Percentiles rank a stretch among this genome's conserved stretches.
These are phyloP conservation scores for Polypterus senegalus DNA, from an alignment of 2,113 vertebrate genomes.

Conservation along the genomic window DNA sequence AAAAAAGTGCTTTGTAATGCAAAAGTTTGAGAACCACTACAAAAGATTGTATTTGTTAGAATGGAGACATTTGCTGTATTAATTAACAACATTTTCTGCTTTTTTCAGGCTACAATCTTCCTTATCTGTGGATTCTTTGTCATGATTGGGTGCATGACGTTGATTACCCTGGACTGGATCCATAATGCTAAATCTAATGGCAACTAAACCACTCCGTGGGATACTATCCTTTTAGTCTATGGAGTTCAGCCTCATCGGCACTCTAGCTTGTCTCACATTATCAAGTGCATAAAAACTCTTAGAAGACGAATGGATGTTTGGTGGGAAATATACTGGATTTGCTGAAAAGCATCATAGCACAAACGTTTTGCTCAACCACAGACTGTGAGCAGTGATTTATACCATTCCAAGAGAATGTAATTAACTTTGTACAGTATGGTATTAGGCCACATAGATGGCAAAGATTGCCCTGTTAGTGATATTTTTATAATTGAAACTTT, in stretches of 20 bases:
- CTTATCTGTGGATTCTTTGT: constrained; percentile 69
- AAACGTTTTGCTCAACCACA: constrained; percentile 21
- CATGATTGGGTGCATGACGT: constrained; percentile 75
- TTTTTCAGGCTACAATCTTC: constrained; percentile 69
- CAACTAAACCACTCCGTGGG: constrained; percentile 32
- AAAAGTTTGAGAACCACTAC: too few relatives aligned
- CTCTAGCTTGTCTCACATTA: not conserved
- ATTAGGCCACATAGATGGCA: constrained; percentile 77
- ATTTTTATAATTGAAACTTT: constrained; percentile 52
- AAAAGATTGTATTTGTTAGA: too few relatives aligned
- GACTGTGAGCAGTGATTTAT: constrained; percentile 61
- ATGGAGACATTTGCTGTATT: not conserved
- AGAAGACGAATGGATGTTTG: too few relatives aligned
- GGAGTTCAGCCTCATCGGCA: too few relatives aligned
- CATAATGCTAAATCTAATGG: constrained; percentile 31
- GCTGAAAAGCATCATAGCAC: too few relatives aligned
- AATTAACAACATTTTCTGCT: not conserved
- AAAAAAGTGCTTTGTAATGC: too few relatives aligned
- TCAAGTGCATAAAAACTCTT: not conserved
- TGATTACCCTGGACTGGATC: constrained; percentile 83
- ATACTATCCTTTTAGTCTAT: too few relatives aligned
- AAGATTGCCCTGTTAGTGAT: constrained; percentile 15
- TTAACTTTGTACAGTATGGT: constrained; percentile 64
- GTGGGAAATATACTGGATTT: too few relatives aligned
- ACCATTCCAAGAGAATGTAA: constrained; percentile 96